Conservation (phyloP, 2,888 invertebrate genomes). For the Endotricha flammealis region DNA sequence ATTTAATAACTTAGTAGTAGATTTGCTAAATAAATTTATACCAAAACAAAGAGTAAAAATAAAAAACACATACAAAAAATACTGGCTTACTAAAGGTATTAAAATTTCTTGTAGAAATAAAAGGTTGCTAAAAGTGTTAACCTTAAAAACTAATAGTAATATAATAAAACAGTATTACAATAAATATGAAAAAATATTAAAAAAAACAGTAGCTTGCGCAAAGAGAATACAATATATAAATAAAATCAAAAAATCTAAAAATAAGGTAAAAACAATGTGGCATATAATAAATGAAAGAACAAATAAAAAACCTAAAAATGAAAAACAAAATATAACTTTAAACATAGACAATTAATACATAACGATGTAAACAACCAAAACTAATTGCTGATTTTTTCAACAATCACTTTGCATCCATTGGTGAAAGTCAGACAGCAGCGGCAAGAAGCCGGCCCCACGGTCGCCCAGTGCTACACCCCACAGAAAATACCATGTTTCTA, state of each 20-base stretch:
- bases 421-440: neutral
- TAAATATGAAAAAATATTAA: constrained; percentile 9
- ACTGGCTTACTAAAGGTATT: constrained; percentile 8
- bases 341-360: constrained; percentile 1
- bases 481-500: constrained; percentile 5
- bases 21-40: constrained; percentile 3
- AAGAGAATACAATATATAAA: constrained; percentile 9
- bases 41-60: constrained; percentile 6
- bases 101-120: constrained; percentile 9
- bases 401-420: neutral
- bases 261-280: constrained; percentile 10
- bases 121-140: constrained; percentile 8
- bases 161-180: constrained; percentile 6
- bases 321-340: constrained; percentile 2
- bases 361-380: neutral
- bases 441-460: neutral
- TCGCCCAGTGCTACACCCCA: neutral
- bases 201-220: constrained; percentile 3
- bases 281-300: constrained; percentile 7
- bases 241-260: too few species aligned
- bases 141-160: neutral
- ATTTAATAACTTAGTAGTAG: constrained; percentile 3
- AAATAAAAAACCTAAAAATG: constrained; percentile 5
- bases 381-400: neutral
- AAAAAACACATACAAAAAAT: constrained; percentile 6